These are phyloP conservation scores for Nothura maculosa DNA, from an alignment of 2,797 vertebrate genomes.

Conservation along the genomic window DNA sequence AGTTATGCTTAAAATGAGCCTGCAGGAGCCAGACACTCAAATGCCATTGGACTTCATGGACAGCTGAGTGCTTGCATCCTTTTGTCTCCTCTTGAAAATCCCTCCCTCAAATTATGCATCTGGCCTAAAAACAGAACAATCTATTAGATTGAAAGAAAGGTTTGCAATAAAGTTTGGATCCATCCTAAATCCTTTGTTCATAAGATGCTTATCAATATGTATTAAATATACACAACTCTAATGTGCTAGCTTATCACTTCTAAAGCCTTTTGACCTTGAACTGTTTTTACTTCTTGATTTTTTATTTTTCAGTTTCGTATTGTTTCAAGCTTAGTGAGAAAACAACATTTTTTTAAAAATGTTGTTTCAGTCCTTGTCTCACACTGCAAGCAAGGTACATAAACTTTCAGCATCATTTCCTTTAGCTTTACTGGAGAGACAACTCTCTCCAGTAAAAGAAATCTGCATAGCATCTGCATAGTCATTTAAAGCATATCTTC, in stretches of 20 bases:
- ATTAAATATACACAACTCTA: not conserved
- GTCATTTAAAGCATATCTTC: not conserved
- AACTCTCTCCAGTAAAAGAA: not conserved
- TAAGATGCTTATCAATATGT: slow-evolving; percentile 34
- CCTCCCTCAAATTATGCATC: slow-evolving; percentile 34
- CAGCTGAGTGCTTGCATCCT: slow-evolving; percentile 46
- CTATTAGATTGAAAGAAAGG: slow-evolving; percentile 27
- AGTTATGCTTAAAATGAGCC: not conserved
- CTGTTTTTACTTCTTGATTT: slow-evolving; percentile 10
- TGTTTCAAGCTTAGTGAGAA: not conserved
- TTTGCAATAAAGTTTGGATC: slow-evolving; percentile 56
- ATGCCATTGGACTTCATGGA: slow-evolving; percentile 64
- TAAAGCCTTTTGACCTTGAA: slow-evolving; percentile 49
- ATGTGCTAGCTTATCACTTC: not conserved
- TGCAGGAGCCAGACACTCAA: slow-evolving; percentile 43
- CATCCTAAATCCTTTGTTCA: slow-evolving; percentile 43
- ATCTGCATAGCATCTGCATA: not conserved
- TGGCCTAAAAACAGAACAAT: slow-evolving; percentile 42
- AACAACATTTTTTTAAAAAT: not conserved
- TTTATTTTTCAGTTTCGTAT: not conserved
- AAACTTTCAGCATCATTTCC: not conserved
- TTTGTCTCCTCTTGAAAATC: slow-evolving; percentile 28
- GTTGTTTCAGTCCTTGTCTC: not conserved
- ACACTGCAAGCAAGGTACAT: not conserved
- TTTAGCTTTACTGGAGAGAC: not conserved